Evolutionary conservation across 2,888 invertebrate genomes (phyloP).

Genomic region (Rosalia funebris): DNA sequence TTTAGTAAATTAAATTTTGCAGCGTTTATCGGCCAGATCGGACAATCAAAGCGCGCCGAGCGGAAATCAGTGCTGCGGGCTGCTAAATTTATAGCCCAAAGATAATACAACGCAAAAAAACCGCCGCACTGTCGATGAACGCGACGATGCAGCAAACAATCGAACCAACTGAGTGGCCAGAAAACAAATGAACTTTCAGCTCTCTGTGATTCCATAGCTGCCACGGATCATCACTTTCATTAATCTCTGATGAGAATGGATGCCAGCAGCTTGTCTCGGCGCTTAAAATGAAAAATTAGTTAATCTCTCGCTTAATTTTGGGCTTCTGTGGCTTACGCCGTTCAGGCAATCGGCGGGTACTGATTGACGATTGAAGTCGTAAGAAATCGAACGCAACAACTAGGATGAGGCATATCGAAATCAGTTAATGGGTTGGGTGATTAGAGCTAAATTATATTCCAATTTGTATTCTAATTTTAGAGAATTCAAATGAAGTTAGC

Average conservation of each 20-base stretch:
- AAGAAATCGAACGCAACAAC: too few relatives aligned
- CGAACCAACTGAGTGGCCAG: slow-evolving; percentile 42
- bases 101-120: slow-evolving; percentile 23
- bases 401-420: too few relatives aligned
- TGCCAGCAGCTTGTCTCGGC: slow-evolving; percentile 29
- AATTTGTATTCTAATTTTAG: too few relatives aligned
- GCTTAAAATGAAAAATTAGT: slow-evolving; percentile 18
- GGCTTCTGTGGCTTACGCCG: background rate
- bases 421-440: too few relatives aligned
- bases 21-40: slow-evolving; percentile 21
- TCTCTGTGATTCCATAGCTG: slow-evolving; percentile 41
- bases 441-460: too few relatives aligned
- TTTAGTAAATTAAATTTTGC: slow-evolving; percentile 26
- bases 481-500: too few relatives aligned
- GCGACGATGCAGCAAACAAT: slow-evolving; percentile 27
- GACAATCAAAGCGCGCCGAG: slow-evolving; percentile 22
- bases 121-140: slow-evolving; percentile 17
- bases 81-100: slow-evolving; percentile 22
- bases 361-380: too few relatives aligned
- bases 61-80: slow-evolving; percentile 25
- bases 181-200: slow-evolving; percentile 45
- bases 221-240: slow-evolving; percentile 45
- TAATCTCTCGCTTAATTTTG: slow-evolving; percentile 23
- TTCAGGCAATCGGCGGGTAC: too few relatives aligned
- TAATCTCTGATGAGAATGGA: slow-evolving; percentile 33